Evolutionary conservation across 2,888 invertebrate species (phyloP).

Genomic region (Diaphora mendica): DNA sequence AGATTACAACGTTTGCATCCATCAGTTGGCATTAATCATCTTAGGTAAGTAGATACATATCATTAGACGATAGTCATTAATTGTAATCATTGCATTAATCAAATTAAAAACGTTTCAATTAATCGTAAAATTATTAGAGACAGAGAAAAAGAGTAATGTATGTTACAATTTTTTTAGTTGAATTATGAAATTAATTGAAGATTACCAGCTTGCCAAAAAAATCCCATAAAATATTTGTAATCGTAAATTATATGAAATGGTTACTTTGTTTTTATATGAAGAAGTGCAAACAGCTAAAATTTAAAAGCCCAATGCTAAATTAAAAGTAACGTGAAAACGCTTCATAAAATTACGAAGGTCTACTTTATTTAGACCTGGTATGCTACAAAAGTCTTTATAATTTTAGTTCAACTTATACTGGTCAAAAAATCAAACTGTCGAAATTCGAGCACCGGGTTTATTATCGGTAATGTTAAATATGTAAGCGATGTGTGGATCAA

Average conservation of each 20-base stretch:
- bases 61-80: conserved; percentile 11
- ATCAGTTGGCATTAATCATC: conserved; percentile 21
- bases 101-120: background rate
- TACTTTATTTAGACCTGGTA: too few relatives aligned
- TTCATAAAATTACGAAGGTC: too few relatives aligned
- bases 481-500: background rate
- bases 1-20: conserved; percentile 30
- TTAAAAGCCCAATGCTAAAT: background rate
- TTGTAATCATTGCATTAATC: background rate
- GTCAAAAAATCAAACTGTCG: background rate
- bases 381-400: background rate
- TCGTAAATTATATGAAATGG: too few relatives aligned
- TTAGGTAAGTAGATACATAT: conserved; percentile 5
- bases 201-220: background rate
- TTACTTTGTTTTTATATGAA: too few relatives aligned
- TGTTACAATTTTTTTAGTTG: background rate
- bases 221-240: too few relatives aligned
- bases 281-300: background rate
- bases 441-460: background rate
- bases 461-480: background rate
- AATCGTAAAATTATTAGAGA: background rate
- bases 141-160: background rate
- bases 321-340: too few relatives aligned
- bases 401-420: conserved; percentile 1
- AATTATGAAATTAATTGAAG: background rate